phyloP scores from a whole-genome alignment of 2,888 invertebrate genomes.

The Noctua janthe region DNA sequence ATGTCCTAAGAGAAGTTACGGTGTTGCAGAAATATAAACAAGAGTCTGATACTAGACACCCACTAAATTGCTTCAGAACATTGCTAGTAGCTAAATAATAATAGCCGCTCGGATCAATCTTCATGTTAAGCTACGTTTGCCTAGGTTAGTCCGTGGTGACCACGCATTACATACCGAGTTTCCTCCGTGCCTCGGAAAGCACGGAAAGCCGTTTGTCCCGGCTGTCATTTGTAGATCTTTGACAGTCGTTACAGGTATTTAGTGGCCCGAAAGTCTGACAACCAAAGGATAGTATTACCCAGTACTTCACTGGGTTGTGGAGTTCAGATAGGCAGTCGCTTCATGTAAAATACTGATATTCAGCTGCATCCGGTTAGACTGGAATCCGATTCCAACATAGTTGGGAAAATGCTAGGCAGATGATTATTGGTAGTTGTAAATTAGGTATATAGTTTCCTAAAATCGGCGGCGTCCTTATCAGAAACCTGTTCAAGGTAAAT shows the following conservation, averaged over 20 bases:
- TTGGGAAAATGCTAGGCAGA: not conserved
- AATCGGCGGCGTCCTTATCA: not conserved
- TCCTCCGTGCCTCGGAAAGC: too few species aligned
- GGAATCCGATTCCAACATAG: not conserved
- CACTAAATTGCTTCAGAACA: not conserved
- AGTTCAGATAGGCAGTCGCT: not conserved
- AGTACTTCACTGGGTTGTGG: too few species aligned
- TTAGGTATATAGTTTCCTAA: not conserved
- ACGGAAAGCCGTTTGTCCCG: too few species aligned
- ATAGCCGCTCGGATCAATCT: too few species aligned
- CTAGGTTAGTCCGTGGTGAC: too few species aligned
- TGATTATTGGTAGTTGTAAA: not conserved
- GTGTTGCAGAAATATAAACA: not conserved
- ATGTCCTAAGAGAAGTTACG: not conserved
- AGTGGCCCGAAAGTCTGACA: not conserved
- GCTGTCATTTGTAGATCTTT: too few species aligned
- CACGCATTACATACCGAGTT: not conserved
- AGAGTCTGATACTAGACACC: not conserved
- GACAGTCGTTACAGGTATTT: too few species aligned
- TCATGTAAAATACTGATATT: not conserved
- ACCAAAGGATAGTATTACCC: not conserved
- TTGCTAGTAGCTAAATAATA: not conserved
- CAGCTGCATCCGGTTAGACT: not conserved
- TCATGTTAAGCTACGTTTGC: too few species aligned
- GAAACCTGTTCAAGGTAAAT: not conserved